Base-by-base conservation (phyloP, 2,888 invertebrate species). In the Agriopis marginaria region DNA sequence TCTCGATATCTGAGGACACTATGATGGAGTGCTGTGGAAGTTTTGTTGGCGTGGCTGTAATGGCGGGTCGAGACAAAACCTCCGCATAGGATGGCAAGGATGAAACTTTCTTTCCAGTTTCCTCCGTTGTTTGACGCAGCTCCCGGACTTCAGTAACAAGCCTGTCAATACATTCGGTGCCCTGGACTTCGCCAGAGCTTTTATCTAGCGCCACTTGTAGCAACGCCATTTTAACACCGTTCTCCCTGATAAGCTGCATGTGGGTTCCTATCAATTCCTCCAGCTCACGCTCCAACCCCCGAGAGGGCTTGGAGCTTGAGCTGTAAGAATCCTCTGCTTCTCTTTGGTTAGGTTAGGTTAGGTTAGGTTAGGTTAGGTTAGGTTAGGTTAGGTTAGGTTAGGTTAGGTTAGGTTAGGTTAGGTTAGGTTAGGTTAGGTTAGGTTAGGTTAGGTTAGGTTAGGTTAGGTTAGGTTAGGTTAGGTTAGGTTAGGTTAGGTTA, bases 21-120 rank as follows among this genome's bases (percentile, higher is more conserved):
- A 53, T 53, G 12, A 53, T 10, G 23, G 53, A 53, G 53, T 53
- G 53, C 32, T 53, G 32, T 32, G 53, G 53, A 11, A 39, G 53
- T n/a, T 12, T 53, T 39, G 32, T 53, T 0, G 53, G 23, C 6
- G 11, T 11, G 32, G 5, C 1, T 23, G 53, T 11, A 11, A 1
- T 39, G 3, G 32, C 11, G 11, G 53, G 53, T 12, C 53, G 32
- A 11, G 53, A 10, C 53, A 53, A 12, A 0, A 53, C 53, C 12
- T 53, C 53, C 10, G 53, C 23, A 39, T 53, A 53, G 3, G 53
- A 23, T 10, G 53, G 53, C 10, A 53, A 23, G 39, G 54, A 54
- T 6, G 32, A 32, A 0, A 54, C 39, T 7, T 39, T 39, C 7
- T 17, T 54, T 40, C 54, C 54, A 0, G 40, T 54, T 12, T 54